phyloP scores from a whole-genome alignment of 2,888 invertebrate genomes.

The Campopleginae sp. region DNA sequence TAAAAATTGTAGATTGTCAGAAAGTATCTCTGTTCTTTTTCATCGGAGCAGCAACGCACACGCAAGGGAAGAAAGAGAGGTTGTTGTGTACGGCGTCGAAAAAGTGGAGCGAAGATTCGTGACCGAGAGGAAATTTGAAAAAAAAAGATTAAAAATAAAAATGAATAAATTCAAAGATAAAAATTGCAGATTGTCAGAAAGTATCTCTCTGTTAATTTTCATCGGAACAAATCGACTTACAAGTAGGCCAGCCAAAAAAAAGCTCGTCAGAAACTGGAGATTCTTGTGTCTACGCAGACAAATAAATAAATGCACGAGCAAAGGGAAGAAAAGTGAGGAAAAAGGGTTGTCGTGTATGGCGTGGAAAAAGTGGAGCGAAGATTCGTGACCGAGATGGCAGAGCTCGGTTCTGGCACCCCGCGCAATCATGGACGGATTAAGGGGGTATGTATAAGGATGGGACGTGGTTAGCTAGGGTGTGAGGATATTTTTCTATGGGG shows the following conservation, averaged over 20 bases:
- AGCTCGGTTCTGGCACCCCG: conserved; percentile 68
- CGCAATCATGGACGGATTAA: conserved; percentile 82
- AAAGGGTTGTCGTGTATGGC: conserved; percentile 54
- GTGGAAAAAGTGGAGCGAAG: conserved; percentile 64
- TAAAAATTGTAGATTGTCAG: not conserved
- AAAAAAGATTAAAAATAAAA: too few species aligned
- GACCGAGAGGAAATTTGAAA: conserved; percentile 12
- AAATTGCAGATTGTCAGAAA: not conserved
- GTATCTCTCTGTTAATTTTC: not conserved
- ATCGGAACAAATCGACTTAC: not conserved
- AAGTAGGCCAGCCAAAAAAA: not conserved
- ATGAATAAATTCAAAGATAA: not conserved
- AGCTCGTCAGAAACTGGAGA: conserved; percentile 1
- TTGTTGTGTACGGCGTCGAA: conserved; percentile 43
- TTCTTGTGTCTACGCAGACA: not conserved
- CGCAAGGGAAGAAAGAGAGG: conserved; percentile 40
- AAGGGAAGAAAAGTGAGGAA: conserved; percentile 27
- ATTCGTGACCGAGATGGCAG: conserved; percentile 67
- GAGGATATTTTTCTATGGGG: conserved; percentile 67
- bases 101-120: conserved; percentile 67
- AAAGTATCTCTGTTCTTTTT: not conserved
- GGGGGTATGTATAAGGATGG: conserved; percentile 77
- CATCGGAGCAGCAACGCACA: not conserved
- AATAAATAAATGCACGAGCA: not conserved
- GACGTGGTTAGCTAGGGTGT: conserved; percentile 64